Evolutionary conservation across 2,888 invertebrate species (phyloP).

Genomic region (Macaria liturata): DNA sequence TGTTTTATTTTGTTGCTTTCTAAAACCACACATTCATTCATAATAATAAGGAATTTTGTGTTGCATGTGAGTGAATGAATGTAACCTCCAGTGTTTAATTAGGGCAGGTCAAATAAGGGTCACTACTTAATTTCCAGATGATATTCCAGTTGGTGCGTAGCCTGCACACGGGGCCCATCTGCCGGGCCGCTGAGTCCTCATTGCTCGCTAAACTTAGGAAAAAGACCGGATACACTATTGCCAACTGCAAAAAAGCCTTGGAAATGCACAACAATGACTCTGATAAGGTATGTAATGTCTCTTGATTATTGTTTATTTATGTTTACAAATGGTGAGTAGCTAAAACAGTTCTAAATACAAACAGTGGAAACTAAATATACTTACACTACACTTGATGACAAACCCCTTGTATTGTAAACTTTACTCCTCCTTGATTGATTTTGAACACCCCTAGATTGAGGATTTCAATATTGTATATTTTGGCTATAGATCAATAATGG

Average conservation of each 20-base stretch:
- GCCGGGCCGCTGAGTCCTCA: conserved; percentile 87
- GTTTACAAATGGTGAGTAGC: no score
- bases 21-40: not conserved
- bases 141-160: conserved; percentile 83
- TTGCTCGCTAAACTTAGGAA: conserved; percentile 93
- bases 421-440: no score
- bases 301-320: no score
- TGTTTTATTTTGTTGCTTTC: conserved; percentile 9
- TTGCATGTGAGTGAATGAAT: conserved; percentile 26
- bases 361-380: no score
- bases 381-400: no score
- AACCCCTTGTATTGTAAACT: no score
- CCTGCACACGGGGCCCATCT: conserved; percentile 80
- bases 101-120: conserved; percentile 19
- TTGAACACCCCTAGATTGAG: no score
- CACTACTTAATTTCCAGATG: conserved; percentile 74
- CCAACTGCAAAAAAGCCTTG: conserved; percentile 97
- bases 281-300: conserved; percentile 81
- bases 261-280: conserved; percentile 94
- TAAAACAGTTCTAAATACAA: no score
- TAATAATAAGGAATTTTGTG: not conserved
- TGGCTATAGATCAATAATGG: no score
- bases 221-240: conserved; percentile 97
- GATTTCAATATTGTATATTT: no score
- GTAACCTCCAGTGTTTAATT: conserved; percentile 8